Percentiles rank a stretch among this genome's conserved stretches.
phyloP scores from a whole-genome alignment of 2,888 invertebrate genomes.

The Trissolcus japonicus region DNA sequence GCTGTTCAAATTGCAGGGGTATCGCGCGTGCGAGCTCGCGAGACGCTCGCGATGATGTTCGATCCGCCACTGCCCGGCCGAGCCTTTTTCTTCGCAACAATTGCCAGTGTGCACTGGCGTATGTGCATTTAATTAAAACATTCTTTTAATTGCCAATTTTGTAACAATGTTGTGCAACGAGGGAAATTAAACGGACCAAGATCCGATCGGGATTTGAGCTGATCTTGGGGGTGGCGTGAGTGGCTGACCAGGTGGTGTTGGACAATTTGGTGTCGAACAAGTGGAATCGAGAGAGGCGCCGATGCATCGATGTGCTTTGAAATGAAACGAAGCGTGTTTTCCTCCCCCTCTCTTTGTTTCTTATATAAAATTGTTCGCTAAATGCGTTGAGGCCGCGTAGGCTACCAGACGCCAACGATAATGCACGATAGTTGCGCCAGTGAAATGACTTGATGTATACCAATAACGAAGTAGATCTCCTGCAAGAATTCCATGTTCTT shows the following conservation, averaged over 20 bases:
- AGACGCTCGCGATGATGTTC: slow-evolving; percentile 69
- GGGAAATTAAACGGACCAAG: background rate
- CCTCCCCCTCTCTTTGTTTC: slow-evolving; percentile 67
- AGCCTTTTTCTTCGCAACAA: slow-evolving; percentile 70
- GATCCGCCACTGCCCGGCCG: slow-evolving; percentile 69
- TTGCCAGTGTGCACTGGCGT: slow-evolving; percentile 72
- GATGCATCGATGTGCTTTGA: slow-evolving; percentile 74
- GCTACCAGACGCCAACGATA: slow-evolving; percentile 45
- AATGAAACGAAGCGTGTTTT: slow-evolving; percentile 75
- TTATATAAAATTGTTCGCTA: slow-evolving; percentile 75
- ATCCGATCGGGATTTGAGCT: background rate
- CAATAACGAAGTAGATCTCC: too few relatives aligned
- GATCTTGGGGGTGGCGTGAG: background rate
- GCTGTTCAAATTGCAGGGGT: background rate
- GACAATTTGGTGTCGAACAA: slow-evolving; percentile 2
- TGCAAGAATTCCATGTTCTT: too few relatives aligned
- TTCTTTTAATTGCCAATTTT: slow-evolving; percentile 58
- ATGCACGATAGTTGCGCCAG: slow-evolving; percentile 51
- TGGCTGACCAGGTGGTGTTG: background rate
- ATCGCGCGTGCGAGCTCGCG: slow-evolving; percentile 12
- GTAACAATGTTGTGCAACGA: slow-evolving; percentile 18
- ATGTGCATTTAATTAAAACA: slow-evolving; percentile 64
- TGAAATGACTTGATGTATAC: slow-evolving; percentile 57
- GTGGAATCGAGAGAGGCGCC: slow-evolving; percentile 62
- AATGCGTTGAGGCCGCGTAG: slow-evolving; percentile 65